Conservation (phyloP, 2,113 vertebrate species). For the Ivindomyrus marchei region DNA sequence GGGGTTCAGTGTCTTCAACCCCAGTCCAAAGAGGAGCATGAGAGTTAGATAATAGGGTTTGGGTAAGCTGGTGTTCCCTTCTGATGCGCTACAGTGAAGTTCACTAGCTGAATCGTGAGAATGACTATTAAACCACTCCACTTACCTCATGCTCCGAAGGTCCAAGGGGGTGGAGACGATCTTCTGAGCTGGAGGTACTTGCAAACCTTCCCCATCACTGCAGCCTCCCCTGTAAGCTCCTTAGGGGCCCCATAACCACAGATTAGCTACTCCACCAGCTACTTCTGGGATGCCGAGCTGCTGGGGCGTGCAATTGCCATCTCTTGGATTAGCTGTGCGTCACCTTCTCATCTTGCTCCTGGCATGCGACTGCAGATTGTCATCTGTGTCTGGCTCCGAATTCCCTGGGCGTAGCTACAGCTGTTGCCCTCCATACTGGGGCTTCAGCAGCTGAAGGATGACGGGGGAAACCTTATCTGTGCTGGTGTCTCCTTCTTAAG, state of each 20-base stretch:
- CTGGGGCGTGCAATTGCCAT: background rate
- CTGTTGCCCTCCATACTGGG: background rate
- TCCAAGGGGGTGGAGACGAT: background rate
- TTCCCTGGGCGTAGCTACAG: background rate
- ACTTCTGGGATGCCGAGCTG: background rate
- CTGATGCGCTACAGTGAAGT: background rate
- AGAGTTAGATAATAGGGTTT: background rate
- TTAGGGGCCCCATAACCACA: background rate
- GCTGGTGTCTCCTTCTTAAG: background rate
- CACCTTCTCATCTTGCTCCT: background rate
- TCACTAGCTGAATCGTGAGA: background rate
- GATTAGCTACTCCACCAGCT: background rate
- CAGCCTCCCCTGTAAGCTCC: background rate
- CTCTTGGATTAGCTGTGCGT: background rate
- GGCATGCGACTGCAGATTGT: background rate
- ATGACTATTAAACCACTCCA: background rate
- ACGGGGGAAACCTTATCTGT: background rate
- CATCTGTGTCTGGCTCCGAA: background rate
- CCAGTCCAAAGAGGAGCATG: background rate
- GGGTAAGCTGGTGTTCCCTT: background rate
- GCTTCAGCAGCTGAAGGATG: background rate
- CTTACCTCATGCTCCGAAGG: background rate
- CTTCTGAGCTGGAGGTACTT: background rate
- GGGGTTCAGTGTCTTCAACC: background rate
- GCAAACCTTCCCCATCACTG: background rate